Conservation (phyloP, 2,888 invertebrate species). For the Lithophane semibrunnea region DNA sequence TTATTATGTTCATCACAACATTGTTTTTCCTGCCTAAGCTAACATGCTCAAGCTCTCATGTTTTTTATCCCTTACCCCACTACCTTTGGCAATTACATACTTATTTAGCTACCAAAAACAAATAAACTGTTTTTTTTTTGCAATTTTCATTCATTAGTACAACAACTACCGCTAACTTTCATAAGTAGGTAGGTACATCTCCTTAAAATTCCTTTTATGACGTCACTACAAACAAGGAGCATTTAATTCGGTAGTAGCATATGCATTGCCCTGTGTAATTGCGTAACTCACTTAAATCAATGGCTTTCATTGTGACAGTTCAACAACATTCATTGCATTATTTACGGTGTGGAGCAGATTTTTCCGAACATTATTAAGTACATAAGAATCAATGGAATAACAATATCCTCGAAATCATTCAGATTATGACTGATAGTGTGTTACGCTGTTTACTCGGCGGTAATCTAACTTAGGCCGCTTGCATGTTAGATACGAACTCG, state of each 20-base stretch:
- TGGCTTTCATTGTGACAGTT: no score
- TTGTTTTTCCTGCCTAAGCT: not conserved
- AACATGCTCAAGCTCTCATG: no score
- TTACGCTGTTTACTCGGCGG: slow-evolving; percentile 32
- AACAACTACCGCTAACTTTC: not conserved
- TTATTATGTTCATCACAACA: not conserved
- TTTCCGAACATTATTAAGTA: no score
- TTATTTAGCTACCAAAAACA: no score
- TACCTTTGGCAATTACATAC: no score
- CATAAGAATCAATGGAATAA: no score
- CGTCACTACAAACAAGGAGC: not conserved
- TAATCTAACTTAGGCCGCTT: slow-evolving; percentile 43
- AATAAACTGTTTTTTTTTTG: not conserved
- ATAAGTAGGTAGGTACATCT: not conserved
- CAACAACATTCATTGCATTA: no score
- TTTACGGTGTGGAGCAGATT: no score
- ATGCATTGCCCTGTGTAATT: slow-evolving; percentile 13
- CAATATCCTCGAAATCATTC: no score
- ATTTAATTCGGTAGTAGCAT: slow-evolving; percentile 21
- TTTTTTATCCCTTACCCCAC: not conserved
- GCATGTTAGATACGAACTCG: slow-evolving; percentile 33
- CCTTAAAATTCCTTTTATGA: not conserved
- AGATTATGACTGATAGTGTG: no score
- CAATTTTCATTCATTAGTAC: not conserved
- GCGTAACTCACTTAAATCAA: no score